A percentile compares a stretch with the other conserved stretches of the same genome.
phyloP scores from a whole-genome alignment of 2,113 vertebrate species.

The Murina feae region DNA sequence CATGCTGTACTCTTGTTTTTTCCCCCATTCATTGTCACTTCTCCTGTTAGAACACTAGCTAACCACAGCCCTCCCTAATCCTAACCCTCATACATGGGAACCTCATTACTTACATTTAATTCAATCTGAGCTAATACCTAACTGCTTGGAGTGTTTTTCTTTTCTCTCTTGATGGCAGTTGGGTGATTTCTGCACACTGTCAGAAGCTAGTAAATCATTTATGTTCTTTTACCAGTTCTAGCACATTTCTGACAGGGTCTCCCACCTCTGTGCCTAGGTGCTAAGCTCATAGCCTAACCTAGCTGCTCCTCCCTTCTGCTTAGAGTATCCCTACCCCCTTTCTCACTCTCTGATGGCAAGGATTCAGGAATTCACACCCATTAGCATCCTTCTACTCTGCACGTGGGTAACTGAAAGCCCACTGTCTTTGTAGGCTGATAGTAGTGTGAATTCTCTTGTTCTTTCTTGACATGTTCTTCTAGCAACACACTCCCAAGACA shows the following conservation, averaged over 20 bases:
- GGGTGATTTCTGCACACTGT: background rate
- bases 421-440: background rate
- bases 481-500: background rate
- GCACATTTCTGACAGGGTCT: background rate
- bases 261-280: fast-evolving
- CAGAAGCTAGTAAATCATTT: background rate
- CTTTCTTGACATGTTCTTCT: background rate
- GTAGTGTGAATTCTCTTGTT: background rate
- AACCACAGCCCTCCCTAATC: background rate
- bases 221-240: background rate
- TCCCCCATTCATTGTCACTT: background rate
- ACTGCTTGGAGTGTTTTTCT: background rate
- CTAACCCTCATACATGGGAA: background rate
- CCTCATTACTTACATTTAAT: background rate
- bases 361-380: background rate
- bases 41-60: background rate
- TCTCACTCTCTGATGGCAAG: background rate
- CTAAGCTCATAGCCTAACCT: background rate
- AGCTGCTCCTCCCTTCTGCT: background rate
- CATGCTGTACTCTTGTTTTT: background rate
- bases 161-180: background rate
- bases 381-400: background rate
- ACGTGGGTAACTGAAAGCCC: background rate
- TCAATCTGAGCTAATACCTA: background rate
- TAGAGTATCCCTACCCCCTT: background rate